Conservation (phyloP, 2,888 invertebrate genomes). For the Xestia xanthographa region DNA sequence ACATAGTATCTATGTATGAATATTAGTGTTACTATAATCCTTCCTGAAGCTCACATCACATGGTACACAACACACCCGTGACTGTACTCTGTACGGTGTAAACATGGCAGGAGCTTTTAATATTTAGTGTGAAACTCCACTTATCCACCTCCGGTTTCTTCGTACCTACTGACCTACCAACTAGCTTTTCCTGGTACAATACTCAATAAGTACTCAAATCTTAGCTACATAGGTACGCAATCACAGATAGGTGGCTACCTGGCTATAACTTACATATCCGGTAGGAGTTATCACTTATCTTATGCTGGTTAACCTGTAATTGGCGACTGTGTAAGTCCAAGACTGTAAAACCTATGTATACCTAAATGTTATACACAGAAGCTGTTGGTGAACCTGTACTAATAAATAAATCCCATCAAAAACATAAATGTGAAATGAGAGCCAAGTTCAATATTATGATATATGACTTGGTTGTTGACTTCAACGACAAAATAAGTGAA, state of each 20-base stretch:
- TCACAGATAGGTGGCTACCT: background rate
- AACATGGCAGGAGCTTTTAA: background rate
- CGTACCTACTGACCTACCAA: background rate
- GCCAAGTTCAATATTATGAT: too few relatives aligned
- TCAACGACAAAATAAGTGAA: too few relatives aligned
- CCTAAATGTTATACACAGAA: too few relatives aligned
- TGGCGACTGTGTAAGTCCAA: too few relatives aligned
- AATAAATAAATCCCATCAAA: too few relatives aligned
- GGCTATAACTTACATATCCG: background rate
- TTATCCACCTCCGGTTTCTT: background rate
- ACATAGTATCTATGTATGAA: background rate
- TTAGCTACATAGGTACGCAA: background rate
- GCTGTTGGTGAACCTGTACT: too few relatives aligned
- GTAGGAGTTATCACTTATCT: too few relatives aligned
- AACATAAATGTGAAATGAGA: too few relatives aligned
- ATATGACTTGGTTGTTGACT: too few relatives aligned
- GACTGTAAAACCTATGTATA: too few relatives aligned
- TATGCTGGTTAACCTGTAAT: too few relatives aligned
- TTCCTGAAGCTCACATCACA: conserved; percentile 3
- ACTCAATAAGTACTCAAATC: too few relatives aligned
- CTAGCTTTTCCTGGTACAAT: background rate
- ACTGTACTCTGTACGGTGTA: background rate
- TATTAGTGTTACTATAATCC: conserved; percentile 14
- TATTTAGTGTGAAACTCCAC: background rate
- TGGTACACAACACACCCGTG: background rate